Evolutionary conservation across 1,140 invertebrate species (phyloP).

Genomic region (Agrypnia vestita): DNA sequence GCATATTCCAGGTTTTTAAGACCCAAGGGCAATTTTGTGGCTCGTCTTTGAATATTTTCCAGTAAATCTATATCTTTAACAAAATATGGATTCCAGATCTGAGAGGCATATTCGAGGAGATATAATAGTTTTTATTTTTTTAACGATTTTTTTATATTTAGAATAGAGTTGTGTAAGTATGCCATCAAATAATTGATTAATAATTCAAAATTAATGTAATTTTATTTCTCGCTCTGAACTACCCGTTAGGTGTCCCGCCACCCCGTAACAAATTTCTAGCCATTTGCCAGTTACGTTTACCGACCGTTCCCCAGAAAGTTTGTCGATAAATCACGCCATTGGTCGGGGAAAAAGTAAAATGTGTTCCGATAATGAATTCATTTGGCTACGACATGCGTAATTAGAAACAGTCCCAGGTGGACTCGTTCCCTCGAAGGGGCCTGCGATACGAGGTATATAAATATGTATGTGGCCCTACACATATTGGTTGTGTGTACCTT

Average conservation of each 20-base stretch:
- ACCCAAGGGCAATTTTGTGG: too few species aligned
- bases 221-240: neutral
- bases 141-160: too few species aligned
- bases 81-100: too few species aligned
- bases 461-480: neutral
- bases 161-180: too few species aligned
- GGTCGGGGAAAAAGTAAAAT: conserved; percentile 20
- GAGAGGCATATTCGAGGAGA: too few species aligned
- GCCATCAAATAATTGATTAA: too few species aligned
- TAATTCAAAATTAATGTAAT: too few species aligned
- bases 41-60: too few species aligned
- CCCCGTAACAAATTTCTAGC: conserved; percentile 12
- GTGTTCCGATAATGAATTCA: conserved; percentile 34
- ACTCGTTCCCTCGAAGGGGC: neutral
- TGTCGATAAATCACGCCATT: conserved; percentile 16
- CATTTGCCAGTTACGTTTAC: conserved; percentile 11
- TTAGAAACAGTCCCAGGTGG: conserved; percentile 23
- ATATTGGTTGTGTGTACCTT: too few species aligned
- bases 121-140: too few species aligned
- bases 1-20: too few species aligned
- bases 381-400: conserved; percentile 18
- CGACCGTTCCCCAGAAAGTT: conserved; percentile 10
- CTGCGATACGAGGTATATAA: neutral
- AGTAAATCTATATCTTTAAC: too few species aligned
- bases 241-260: neutral